A percentile compares a stretch with the other conserved stretches of the same genome.
Evolutionary conservation across 2,888 invertebrate genomes (phyloP).

Genomic region (Papilio demoleus): DNA sequence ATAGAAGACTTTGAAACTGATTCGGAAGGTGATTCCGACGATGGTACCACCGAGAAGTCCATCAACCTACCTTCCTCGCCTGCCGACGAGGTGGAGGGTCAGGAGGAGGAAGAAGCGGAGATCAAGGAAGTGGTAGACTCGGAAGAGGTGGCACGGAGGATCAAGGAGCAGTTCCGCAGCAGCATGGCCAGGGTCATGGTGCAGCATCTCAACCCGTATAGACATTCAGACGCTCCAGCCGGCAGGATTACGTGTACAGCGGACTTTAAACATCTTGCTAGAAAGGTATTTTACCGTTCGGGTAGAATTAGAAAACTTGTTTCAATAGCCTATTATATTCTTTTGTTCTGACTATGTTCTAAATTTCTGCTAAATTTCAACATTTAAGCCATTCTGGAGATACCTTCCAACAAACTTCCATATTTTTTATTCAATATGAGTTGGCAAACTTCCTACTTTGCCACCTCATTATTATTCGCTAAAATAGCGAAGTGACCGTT

Average conservation of each 20-base stretch:
- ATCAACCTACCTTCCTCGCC: conserved; percentile 42
- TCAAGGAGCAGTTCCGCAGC: conserved; percentile 93
- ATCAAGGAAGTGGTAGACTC: conserved; percentile 56
- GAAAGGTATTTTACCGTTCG: conserved; percentile 91
- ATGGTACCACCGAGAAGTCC: conserved; percentile 46
- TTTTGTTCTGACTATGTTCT: too few species aligned
- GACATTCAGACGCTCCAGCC: conserved; percentile 91
- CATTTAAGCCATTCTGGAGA: too few species aligned
- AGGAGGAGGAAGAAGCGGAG: conserved; percentile 39
- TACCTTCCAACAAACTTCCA: too few species aligned
- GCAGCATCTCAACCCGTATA: conserved; percentile 93
- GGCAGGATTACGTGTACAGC: conserved; percentile 94
- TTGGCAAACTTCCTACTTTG: too few species aligned
- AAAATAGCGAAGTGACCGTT: too few species aligned
- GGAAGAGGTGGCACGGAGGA: conserved; percentile 85
- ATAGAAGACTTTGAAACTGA: conserved; percentile 54
- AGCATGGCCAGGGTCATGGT: conserved; percentile 92
- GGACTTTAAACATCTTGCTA: conserved; percentile 96
- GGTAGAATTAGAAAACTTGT: too few species aligned
- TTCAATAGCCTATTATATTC: too few species aligned
- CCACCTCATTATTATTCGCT: too few species aligned
- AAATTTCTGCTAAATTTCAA: too few species aligned
- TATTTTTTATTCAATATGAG: too few species aligned
- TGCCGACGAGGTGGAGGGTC: conserved; percentile 45
- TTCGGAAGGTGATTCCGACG: conserved; percentile 66